Evolutionary conservation across 2,888 invertebrate genomes (phyloP).

Genomic region (Spisula solida): DNA sequence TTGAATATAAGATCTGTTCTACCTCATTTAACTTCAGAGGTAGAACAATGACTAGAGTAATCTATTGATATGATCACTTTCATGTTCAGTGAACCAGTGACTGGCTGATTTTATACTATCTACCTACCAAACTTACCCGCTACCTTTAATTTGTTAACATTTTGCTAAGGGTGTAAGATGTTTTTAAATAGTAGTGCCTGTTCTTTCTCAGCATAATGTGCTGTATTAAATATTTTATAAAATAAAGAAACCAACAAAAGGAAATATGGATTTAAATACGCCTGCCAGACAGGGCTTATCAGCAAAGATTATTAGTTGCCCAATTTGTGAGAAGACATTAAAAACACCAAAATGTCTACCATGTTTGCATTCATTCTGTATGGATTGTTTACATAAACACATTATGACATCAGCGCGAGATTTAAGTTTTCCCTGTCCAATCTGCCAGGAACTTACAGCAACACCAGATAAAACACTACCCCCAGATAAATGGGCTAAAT

Average conservation of each 20-base stretch:
- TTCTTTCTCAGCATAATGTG: too few species aligned
- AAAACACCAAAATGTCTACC: slow-evolving; percentile 64
- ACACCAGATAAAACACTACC: slow-evolving; percentile 42
- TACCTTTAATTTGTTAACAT: too few species aligned
- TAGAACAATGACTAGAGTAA: too few species aligned
- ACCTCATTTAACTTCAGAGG: too few species aligned
- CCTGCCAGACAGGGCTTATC: slow-evolving; percentile 28
- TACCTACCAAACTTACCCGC: too few species aligned
- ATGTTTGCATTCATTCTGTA: slow-evolving; percentile 68
- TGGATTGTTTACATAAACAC: slow-evolving; percentile 61
- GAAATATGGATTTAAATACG: background rate
- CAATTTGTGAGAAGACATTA: slow-evolving; percentile 64
- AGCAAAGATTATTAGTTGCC: slow-evolving; percentile 64
- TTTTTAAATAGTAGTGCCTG: too few species aligned
- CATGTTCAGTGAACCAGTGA: too few species aligned
- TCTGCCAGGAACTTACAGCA: slow-evolving; percentile 56
- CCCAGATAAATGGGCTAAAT: slow-evolving; percentile 67
- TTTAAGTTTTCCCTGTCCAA: slow-evolving; percentile 60
- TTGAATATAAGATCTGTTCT: too few species aligned
- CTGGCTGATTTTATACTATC: too few species aligned
- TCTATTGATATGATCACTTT: too few species aligned
- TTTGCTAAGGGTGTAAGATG: too few species aligned
- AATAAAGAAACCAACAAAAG: background rate
- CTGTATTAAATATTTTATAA: too few species aligned
- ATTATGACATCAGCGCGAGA: slow-evolving; percentile 54